Conservation (phyloP, 2,113 vertebrate genomes). For the Macquaria australasica region DNA sequence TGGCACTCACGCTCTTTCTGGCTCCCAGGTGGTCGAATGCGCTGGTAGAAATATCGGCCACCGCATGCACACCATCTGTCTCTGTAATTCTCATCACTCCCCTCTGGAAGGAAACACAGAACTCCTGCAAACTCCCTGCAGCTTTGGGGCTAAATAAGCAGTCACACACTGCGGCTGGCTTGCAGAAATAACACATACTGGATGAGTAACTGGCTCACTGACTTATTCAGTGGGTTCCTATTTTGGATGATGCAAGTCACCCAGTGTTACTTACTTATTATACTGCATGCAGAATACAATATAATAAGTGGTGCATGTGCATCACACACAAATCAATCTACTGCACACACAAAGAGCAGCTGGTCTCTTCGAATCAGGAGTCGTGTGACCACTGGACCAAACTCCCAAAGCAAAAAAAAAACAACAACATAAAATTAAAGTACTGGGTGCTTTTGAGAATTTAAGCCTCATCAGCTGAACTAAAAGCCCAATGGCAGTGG, state of each 20-base stretch:
- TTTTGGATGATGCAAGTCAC: too few species aligned
- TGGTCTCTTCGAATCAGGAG: background rate
- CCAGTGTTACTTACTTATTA: background rate
- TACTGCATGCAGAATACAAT: background rate
- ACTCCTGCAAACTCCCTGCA: slow-evolving; percentile 45
- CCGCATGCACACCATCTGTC: slow-evolving; percentile 58
- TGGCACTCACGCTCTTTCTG: background rate
- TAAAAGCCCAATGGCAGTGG: slow-evolving; percentile 39
- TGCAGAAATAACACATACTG: slow-evolving; percentile 3
- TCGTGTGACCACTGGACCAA: slow-evolving; percentile 1
- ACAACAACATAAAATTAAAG: slow-evolving; percentile 2
- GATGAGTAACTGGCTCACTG: slow-evolving; percentile 17
- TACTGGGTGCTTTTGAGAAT: slow-evolving; percentile 31
- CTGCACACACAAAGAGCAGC: background rate
- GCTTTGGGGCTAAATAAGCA: slow-evolving; percentile 36
- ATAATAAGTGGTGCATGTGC: background rate
- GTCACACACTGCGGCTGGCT: slow-evolving; percentile 9
- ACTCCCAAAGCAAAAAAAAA: slow-evolving; percentile 7
- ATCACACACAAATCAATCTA: background rate
- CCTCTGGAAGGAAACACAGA: slow-evolving; percentile 25
- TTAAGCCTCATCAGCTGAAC: slow-evolving; percentile 41
- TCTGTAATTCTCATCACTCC: slow-evolving; percentile 48
- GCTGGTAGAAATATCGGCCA: slow-evolving; percentile 28
- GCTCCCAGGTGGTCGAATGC: slow-evolving; percentile 39
- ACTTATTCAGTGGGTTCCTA: slow-evolving; percentile 1